A percentile compares a stretch with the other conserved stretches of the same genome.
These are phyloP conservation scores for Phaethornis superciliosus DNA, from an alignment of 2,113 vertebrate genomes.

Conservation along the genomic window DNA sequence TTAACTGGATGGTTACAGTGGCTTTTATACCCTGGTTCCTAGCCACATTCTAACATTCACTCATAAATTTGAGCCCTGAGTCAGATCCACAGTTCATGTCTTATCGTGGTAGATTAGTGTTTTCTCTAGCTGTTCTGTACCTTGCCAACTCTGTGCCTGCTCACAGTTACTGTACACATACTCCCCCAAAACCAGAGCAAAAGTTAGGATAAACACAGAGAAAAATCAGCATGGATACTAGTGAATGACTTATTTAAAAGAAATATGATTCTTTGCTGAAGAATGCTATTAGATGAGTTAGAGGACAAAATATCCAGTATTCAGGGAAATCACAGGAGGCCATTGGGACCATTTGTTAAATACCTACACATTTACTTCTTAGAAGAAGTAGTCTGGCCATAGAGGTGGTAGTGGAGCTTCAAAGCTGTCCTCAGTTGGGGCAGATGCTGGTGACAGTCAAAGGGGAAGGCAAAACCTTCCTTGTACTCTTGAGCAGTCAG, in stretches of 20 bases:
- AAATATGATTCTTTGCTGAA: not conserved
- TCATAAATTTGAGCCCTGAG: slow-evolving; percentile 20
- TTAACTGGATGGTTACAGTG: slow-evolving; percentile 24
- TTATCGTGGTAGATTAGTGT: not conserved
- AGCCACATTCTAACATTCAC: slow-evolving; percentile 29
- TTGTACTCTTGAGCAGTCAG: not conserved
- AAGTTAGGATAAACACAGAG: not conserved
- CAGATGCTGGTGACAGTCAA: not conserved
- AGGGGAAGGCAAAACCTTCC: not conserved
- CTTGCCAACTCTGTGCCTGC: not conserved
- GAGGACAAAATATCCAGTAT: not conserved
- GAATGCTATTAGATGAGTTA: not conserved
- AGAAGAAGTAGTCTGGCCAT: not conserved
- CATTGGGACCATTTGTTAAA: not conserved
- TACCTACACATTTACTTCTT: not conserved
- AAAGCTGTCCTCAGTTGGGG: not conserved
- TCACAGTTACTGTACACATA: not conserved
- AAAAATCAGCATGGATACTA: not conserved
- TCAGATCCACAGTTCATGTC: slow-evolving; percentile 28
- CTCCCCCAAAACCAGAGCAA: not conserved
- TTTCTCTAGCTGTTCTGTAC: not conserved
- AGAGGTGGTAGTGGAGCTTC: not conserved
- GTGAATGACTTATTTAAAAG: not conserved
- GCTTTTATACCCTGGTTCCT: slow-evolving; percentile 10
- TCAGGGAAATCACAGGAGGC: not conserved